These are phyloP conservation scores for Perccottus glenii DNA, from an alignment of 2,113 vertebrate species.

Conservation along the genomic window DNA sequence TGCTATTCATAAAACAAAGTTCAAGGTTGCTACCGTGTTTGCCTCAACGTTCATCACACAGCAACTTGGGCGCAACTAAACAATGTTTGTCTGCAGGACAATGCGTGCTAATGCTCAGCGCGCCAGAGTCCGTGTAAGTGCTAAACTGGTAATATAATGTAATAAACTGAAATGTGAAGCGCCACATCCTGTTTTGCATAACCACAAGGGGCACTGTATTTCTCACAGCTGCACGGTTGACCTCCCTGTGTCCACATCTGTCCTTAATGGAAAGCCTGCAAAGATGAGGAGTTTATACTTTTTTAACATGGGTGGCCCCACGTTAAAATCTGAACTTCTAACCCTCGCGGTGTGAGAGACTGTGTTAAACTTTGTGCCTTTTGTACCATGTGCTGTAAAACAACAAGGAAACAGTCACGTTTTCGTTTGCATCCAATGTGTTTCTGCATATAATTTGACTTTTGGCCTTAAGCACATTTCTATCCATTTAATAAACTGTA, in stretches of 20 bases:
- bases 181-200: constrained; percentile 34
- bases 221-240: constrained; percentile 26
- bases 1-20: constrained; percentile 50
- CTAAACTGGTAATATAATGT: constrained; percentile 5
- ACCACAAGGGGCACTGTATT: constrained; percentile 27
- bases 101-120: constrained; percentile 24
- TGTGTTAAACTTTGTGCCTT: constrained; percentile 2
- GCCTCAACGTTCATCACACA: constrained; percentile 32
- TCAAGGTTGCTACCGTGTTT: constrained; percentile 57
- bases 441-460: background rate
- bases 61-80: constrained; percentile 10
- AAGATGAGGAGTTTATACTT: constrained; percentile 29
- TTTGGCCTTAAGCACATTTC: background rate
- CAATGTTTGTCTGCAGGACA: background rate
- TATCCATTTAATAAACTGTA: too few species aligned
- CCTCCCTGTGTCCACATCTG: constrained; percentile 34
- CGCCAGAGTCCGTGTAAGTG: background rate
- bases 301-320: constrained; percentile 46
- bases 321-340: constrained; percentile 53
- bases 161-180: constrained; percentile 11
- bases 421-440: background rate
- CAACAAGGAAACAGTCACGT: background rate
- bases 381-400: background rate
- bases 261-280: constrained; percentile 40
- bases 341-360: constrained; percentile 32